Base-by-base conservation (phyloP, 2,797 vertebrate genomes). In the Myotis planiceps region DNA sequence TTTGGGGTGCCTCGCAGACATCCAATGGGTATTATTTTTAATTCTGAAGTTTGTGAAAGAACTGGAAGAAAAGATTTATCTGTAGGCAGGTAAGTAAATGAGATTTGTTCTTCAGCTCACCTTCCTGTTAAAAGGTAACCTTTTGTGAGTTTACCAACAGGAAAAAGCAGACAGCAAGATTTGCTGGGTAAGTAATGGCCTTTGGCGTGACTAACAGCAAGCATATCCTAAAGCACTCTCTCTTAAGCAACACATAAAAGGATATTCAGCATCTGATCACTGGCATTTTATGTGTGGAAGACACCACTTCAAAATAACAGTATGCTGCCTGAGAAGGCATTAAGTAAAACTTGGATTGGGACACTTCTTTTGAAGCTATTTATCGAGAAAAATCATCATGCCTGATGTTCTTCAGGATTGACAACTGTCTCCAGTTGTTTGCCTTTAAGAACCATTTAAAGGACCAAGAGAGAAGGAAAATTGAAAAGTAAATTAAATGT, bases 401-500 rank as follows among this genome's bases (percentile, higher is more conserved):
- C 16, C 49, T 80, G n/a, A 53, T 65, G 6, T 58, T 76, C 47
- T 90, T 34, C 32, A 6, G 76, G 32, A 75, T 7, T 88, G 74
- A 80, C 81, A 83, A 83, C 27, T 32, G n/a, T 60, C 65, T 88
- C n/a, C 25, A 19, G 42, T 53, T 86, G 42, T 95, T 93, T 94
- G 91, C 84, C 68, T 88, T 85, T 69, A 94, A 96, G 85, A 88
- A 80, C 10, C 72, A 92, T 85, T 96, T 87, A 92, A 93, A 97
- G 51, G 71, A 82, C 39, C 51, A 92, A 81, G 14, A 71, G 72
- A 83, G 60, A 94, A 96, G 71, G 69, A 75, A 95, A 96, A 92
- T 93, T 93, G 75, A 95, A 95, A 96, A 93, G 53, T 78, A 96
- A 96, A 96, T 95, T 95, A 97, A 96, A 96, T 91, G 72, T 95